These are phyloP conservation scores for Pelochelys cantorii DNA, from an alignment of 2,797 vertebrate genomes.

Conservation along the genomic window DNA sequence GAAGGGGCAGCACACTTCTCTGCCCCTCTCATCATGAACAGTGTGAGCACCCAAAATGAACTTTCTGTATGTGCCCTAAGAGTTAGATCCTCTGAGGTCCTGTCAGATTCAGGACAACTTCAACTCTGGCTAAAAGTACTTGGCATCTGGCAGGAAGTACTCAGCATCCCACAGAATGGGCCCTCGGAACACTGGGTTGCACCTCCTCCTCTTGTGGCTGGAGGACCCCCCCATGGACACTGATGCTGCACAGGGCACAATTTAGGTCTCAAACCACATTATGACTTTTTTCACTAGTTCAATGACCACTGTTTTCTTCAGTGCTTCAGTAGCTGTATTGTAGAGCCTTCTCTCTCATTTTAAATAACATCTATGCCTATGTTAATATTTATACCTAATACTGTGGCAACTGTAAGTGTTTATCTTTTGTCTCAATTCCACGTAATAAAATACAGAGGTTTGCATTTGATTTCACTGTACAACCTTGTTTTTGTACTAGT, in stretches of 20 bases:
- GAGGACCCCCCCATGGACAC: neutral
- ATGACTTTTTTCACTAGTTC: neutral
- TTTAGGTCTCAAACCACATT: constrained; percentile 2
- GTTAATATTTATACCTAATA: constrained; percentile 54
- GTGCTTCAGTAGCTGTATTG: neutral
- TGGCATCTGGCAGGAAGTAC: neutral
- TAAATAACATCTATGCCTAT: constrained; percentile 31
- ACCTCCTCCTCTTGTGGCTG: neutral
- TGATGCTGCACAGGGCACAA: neutral
- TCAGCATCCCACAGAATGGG: neutral
- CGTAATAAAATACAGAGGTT: constrained; percentile 56
- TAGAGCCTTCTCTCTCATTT: neutral
- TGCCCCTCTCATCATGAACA: neutral
- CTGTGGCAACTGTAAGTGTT: constrained; percentile 42
- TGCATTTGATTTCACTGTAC: constrained; percentile 59
- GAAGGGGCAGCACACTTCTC: neutral
- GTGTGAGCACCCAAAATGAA: neutral
- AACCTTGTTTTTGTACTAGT: constrained; percentile 36
- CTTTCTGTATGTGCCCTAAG: neutral
- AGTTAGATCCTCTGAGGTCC: neutral
- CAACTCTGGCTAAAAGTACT: neutral
- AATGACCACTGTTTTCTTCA: neutral
- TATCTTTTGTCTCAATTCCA: constrained; percentile 56
- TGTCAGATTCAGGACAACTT: neutral
- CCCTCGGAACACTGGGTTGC: neutral